Percentiles rank a stretch among this genome's conserved stretches.
phyloP scores from a whole-genome alignment of 2,888 invertebrate species.

The Latrodectus hesperus region DNA sequence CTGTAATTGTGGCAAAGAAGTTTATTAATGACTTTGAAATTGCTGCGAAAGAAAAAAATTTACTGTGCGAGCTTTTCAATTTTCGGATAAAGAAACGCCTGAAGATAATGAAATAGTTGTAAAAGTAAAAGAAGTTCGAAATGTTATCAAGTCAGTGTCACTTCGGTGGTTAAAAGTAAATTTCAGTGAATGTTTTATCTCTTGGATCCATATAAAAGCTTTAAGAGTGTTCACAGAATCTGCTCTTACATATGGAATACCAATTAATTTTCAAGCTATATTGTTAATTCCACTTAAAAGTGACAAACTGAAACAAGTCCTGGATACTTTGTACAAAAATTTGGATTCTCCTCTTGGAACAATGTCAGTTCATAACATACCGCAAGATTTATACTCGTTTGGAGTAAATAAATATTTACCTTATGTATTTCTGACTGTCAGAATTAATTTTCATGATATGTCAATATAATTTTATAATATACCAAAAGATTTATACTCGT shows the following conservation, averaged over 20 bases:
- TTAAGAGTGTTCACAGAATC: conserved; percentile 99
- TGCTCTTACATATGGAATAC: conserved; percentile 97
- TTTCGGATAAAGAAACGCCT: neutral
- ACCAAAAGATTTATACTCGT: neutral
- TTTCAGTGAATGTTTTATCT: conserved; percentile 99
- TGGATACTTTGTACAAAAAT: neutral
- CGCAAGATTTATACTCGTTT: neutral
- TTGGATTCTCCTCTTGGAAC: neutral
- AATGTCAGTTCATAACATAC: neutral
- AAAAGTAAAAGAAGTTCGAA: neutral
- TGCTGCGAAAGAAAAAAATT: conserved; percentile 18
- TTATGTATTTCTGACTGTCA: neutral
- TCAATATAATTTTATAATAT: neutral
- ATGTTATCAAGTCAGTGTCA: conserved; percentile 77
- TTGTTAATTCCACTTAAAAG: conserved; percentile 85
- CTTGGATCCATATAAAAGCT: conserved; percentile 99
- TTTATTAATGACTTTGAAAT: conserved; percentile 12
- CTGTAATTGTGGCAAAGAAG: conserved; percentile 20
- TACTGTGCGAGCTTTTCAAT: conserved; percentile 28
- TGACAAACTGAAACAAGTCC: neutral
- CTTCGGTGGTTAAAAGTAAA: conserved; percentile 99
- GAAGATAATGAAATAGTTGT: neutral
- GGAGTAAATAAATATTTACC: neutral
- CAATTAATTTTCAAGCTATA: conserved; percentile 99
- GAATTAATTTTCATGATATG: neutral